These are phyloP conservation scores for Diachasmimorpha longicaudata DNA, from an alignment of 1,140 invertebrate species.

Conservation along the genomic window DNA sequence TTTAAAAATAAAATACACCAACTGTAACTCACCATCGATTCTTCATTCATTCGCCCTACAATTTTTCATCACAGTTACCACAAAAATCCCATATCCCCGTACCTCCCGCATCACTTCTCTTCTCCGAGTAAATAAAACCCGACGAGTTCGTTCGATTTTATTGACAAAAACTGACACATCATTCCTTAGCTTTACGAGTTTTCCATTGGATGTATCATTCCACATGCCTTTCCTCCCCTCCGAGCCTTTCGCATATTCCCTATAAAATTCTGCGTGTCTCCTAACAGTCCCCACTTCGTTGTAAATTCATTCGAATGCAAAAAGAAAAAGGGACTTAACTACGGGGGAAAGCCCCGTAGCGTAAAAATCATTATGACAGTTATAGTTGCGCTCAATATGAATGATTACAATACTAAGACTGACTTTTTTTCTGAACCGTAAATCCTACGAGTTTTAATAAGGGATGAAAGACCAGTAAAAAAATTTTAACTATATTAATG, in stretches of 20 bases:
- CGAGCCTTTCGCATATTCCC: neutral
- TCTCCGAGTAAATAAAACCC: neutral
- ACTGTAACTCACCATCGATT: neutral
- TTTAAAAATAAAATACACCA: neutral
- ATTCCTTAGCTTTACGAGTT: neutral
- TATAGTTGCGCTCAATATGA: too few relatives aligned
- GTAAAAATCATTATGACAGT: too few relatives aligned
- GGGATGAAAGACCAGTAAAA: too few relatives aligned
- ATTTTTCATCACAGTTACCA: neutral
- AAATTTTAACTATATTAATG: too few relatives aligned
- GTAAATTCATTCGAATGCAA: neutral
- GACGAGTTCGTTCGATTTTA: neutral
- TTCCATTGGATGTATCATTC: neutral
- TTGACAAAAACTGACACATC: neutral
- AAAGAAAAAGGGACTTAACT: too few relatives aligned
- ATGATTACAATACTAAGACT: too few relatives aligned
- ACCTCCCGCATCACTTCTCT: neutral
- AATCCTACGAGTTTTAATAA: too few relatives aligned
- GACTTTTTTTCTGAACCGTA: too few relatives aligned
- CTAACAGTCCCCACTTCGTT: neutral
- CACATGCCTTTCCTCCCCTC: neutral
- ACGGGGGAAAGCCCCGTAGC: too few relatives aligned
- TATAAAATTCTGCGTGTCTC: neutral
- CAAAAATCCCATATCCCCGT: neutral
- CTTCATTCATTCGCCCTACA: neutral